Evolutionary conservation across 2,113 vertebrate species (phyloP).

Genomic region (Osmerus mordax): DNA sequence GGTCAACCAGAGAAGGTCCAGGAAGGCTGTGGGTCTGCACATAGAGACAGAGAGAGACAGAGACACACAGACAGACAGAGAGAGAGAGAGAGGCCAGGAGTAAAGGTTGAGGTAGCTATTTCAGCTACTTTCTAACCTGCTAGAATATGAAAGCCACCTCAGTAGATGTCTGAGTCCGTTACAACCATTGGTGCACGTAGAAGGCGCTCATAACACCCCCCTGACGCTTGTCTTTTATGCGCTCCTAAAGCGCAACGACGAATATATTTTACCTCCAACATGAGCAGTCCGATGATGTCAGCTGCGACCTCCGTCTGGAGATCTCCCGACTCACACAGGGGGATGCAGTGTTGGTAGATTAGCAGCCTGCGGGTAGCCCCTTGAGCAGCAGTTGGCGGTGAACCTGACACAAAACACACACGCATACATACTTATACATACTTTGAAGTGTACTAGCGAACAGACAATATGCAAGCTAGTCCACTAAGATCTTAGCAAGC

Average conservation of each 20-base stretch:
- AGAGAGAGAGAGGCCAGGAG: too few relatives aligned
- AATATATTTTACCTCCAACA: conserved; percentile 83
- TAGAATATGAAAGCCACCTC: too few relatives aligned
- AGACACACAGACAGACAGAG: too few relatives aligned
- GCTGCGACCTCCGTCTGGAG: conserved; percentile 81
- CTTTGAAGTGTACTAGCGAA: conserved; percentile 1
- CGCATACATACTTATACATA: not conserved
- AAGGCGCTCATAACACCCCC: too few relatives aligned
- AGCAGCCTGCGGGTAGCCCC: conserved; percentile 78
- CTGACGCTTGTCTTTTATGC: too few relatives aligned
- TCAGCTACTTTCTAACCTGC: too few relatives aligned
- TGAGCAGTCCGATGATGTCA: conserved; percentile 89
- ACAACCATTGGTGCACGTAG: too few relatives aligned
- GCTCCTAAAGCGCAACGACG: too few relatives aligned
- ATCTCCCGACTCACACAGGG: conserved; percentile 89
- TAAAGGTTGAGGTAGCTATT: too few relatives aligned
- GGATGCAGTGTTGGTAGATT: conserved; percentile 84
- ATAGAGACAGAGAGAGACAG: not conserved
- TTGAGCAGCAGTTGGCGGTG: conserved; percentile 72
- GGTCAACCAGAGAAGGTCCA: conserved; percentile 73
- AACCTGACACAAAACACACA: conserved; percentile 69
- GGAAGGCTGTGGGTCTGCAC: conserved; percentile 80
- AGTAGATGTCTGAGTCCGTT: too few relatives aligned
- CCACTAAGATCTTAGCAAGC: not conserved
- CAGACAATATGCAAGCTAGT: not conserved